Evolutionary conservation across 2,888 invertebrate genomes (phyloP).

Genomic region (Neoitamus cyanurus): DNA sequence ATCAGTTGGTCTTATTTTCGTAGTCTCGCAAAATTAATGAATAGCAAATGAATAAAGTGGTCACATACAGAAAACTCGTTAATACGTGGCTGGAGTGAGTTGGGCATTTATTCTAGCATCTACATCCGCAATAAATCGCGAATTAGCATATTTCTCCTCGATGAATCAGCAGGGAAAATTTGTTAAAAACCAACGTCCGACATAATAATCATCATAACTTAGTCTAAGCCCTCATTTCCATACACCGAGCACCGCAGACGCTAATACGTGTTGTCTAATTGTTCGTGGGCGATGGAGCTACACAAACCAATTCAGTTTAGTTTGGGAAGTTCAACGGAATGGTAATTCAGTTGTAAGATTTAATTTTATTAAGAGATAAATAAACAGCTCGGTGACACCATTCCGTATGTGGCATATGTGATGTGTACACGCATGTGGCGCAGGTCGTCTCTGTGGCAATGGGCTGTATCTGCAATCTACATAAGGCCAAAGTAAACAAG

Average conservation of each 20-base stretch:
- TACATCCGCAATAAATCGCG: no score
- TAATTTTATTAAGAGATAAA: slow-evolving; percentile 21
- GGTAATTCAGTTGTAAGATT: background rate
- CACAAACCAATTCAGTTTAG: background rate
- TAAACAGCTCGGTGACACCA: background rate
- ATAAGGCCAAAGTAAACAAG: background rate
- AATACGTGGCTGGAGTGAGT: no score
- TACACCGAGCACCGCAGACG: background rate
- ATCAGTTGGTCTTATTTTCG: no score
- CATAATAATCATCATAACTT: no score
- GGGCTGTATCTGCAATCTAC: background rate
- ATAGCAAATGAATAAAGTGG: no score
- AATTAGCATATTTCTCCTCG: no score
- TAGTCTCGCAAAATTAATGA: no score
- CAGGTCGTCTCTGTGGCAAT: background rate
- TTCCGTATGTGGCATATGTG: background rate
- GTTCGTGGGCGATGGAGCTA: background rate
- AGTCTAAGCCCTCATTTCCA: no score
- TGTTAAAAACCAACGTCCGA: no score
- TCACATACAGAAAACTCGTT: no score
- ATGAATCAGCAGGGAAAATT: no score
- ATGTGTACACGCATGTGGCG: background rate
- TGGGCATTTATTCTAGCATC: no score
- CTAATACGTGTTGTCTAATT: background rate
- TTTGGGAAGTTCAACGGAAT: background rate